Evolutionary conservation across 2,797 vertebrate species (phyloP).

Genomic region (Apodemus agrarius): DNA sequence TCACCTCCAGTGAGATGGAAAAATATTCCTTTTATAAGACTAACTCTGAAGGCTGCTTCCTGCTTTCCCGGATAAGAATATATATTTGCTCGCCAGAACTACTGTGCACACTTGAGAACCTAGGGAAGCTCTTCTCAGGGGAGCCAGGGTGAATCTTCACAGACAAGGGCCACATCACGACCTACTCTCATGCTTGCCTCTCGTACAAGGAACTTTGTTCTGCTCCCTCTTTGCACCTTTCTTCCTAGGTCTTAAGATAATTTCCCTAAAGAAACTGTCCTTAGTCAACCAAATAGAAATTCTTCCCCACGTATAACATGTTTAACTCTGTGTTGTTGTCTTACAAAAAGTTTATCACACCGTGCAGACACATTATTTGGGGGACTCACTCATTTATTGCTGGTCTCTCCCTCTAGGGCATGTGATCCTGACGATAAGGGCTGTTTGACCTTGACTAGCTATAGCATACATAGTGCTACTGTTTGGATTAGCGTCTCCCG

Average conservation of each 20-base stretch:
- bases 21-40: neutral
- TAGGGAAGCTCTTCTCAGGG: neutral
- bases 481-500: neutral
- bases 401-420: neutral
- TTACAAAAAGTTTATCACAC: neutral
- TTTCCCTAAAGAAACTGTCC: neutral
- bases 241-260: neutral
- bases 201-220: neutral
- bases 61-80: conserved; percentile 20
- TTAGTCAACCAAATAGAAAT: neutral
- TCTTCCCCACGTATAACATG: neutral
- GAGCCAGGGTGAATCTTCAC: neutral
- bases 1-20: neutral
- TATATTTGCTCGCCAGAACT: neutral
- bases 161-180: neutral
- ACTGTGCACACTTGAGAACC: neutral
- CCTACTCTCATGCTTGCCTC: neutral
- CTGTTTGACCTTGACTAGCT: neutral
- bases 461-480: neutral
- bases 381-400: neutral
- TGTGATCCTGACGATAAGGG: neutral
- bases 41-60: neutral
- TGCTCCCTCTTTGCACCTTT: neutral
- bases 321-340: neutral
- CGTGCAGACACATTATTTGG: neutral